Evolutionary conservation across 2,113 vertebrate genomes (phyloP), one percentile per base, ranked within the genome.

Genomic region (Alethe diademata): DNA sequence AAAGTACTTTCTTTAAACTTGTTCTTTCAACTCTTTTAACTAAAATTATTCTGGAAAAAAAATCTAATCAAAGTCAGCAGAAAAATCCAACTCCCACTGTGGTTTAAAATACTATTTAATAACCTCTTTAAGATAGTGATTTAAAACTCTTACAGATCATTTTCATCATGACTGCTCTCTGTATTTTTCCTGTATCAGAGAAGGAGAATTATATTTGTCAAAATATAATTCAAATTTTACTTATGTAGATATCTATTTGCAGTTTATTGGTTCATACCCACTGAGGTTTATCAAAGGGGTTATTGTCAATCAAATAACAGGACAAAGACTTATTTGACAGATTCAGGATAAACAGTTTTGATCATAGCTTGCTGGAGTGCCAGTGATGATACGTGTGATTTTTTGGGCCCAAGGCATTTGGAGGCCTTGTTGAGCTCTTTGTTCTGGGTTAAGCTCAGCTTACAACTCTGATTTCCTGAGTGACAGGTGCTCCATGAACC

Each of bases 21-120:
- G 56, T 61, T 92, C 81, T 93, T 91, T 93, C 69, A 92, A 92
- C 61, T 95, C 70, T 71, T 56, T 89, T 78, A 75, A 78, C 62
- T 72, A 23, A 78, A 92, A 96, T 92, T 85, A 70, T 56, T 92
- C 36, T 33, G 64, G 1, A 45, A 43, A 75, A 75, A 54, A 69
- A 14, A 0, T 1, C 4, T 43, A 88, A 29, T 87, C 57, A 88
- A 88, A 91, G 69, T 91, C 87, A 82, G 66, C 60, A 80, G 67
- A 94, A 86, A 76, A 88, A 76, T 91, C 66, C 74, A 90, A 9
- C 60, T 91, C 85, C 74, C 47, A n/a, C 15, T 60, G 87, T 48
- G 58, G 31, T 65, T 93, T 93, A 86, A 92, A 91, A 78, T 95
- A 88, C 67, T 88, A 67, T 95, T 92, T 83, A 83, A 90, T 90